Evolutionary conservation across 2,113 vertebrate species (phyloP), one percentile per base, ranked within the genome.

Genomic region (Aepyceros melampus): DNA sequence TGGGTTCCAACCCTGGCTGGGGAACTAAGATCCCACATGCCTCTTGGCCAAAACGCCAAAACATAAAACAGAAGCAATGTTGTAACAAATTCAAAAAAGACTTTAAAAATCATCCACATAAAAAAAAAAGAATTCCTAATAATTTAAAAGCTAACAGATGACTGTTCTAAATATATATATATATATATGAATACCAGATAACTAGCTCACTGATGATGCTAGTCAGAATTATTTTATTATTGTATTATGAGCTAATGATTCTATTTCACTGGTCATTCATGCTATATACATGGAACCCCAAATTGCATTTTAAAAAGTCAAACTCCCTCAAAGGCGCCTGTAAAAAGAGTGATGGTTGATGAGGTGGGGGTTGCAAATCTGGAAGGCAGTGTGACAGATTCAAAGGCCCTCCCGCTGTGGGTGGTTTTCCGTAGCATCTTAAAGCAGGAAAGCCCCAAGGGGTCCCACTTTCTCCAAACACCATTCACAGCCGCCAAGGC

Each of bases 401-500:
- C 87, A 87, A 88, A 96, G 82, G 85, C 36, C 43, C 36, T 45
- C 53, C 84, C 2, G 19, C 86, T 47, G 13, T n/a, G 55, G 7
- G 27, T 19, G 82, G 87, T 21, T 93, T 96, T 88, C 90, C 93
- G 33, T 33, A 3, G 17, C 49, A 36, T 91, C 82, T 56, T 56
- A 47, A 93, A 95, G 86, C 96, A 96, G 94, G 96, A 97, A 97
- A 97, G 31, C 89, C 85, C 60, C 93, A 19, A 11, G 55, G 2
- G 21, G 98, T 60, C 71, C 53, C 95, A 98, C 95, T 98, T 96
- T 97, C 90, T 96, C 95, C 94, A 98, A 96, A 98, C 91, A 97
- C 90, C 92, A 97, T 95, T 98, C 97, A 97, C n/a, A 45, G 45
- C 27, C 4, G 11, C 64, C 40, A 55, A 56, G 31, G 88, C 94